Conservation (phyloP, 2,888 invertebrate genomes). For the Gymnosoma rotundatum region DNA sequence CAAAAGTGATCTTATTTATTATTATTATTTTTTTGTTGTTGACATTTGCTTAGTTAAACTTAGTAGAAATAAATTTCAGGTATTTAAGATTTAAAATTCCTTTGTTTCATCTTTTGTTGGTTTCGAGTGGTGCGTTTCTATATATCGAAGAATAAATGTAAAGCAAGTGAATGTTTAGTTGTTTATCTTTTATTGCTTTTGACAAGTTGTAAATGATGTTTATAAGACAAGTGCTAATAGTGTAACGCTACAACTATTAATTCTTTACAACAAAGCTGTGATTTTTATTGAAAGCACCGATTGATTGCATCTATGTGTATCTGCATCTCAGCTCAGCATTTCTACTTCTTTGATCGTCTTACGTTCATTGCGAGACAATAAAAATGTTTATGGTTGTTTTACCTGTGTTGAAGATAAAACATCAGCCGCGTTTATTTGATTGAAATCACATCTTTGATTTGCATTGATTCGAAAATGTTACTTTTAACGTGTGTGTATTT, state of each 20-base stretch:
- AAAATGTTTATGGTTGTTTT: conserved; percentile 66
- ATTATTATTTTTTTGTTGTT: too few relatives aligned
- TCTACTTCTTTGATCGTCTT: conserved; percentile 45
- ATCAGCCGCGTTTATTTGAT: conserved; percentile 56
- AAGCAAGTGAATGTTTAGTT: conserved; percentile 41
- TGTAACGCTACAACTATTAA: conserved; percentile 51
- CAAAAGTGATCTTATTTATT: conserved; percentile 50
- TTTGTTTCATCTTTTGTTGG: conserved; percentile 36
- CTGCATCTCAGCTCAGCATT: conserved; percentile 7
- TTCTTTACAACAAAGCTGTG: conserved; percentile 33
- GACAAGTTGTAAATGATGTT: conserved; percentile 62
- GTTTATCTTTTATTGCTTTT: conserved; percentile 56
- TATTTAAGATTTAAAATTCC: conserved; percentile 9
- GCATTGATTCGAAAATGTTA: background rate
- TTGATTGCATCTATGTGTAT: conserved; percentile 52
- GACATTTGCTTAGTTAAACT: background rate
- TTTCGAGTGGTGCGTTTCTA: conserved; percentile 16
- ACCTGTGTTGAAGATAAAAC: conserved; percentile 59
- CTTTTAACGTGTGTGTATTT: too few relatives aligned
- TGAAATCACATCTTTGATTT: conserved; percentile 43
- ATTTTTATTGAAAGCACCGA: conserved; percentile 62
- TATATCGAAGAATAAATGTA: background rate
- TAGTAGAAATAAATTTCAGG: conserved; percentile 15
- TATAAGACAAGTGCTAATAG: conserved; percentile 69
- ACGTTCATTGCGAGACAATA: conserved; percentile 40